Conservation (phyloP, 1,140 invertebrate species). For the Glomeris maerens region DNA sequence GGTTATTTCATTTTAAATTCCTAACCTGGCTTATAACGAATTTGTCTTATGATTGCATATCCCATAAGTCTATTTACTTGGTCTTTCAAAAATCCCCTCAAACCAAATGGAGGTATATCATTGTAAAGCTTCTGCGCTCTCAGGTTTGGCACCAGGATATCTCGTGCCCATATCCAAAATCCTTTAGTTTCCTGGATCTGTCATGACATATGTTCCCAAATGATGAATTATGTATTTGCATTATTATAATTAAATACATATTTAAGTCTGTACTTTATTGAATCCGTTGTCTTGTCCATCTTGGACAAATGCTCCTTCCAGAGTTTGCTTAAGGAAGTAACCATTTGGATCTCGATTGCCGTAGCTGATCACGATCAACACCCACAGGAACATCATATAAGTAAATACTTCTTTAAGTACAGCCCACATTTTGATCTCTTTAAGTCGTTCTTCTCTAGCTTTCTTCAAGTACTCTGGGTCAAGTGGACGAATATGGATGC, state of each 20-base stretch:
- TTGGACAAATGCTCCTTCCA: slow-evolving; percentile 31
- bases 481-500: no score
- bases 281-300: not conserved
- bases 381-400: slow-evolving; percentile 36
- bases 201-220: no score
- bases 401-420: slow-evolving; percentile 34
- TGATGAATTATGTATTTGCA: no score
- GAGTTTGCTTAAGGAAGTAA: slow-evolving; percentile 30
- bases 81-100: slow-evolving; percentile 39
- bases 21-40: slow-evolving; percentile 25
- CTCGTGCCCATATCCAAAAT: slow-evolving; percentile 34
- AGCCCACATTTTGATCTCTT: slow-evolving; percentile 34
- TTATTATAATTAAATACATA: no score
- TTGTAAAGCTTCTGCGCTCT: slow-evolving; percentile 38
- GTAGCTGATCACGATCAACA: slow-evolving; percentile 36
- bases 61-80: slow-evolving; percentile 39
- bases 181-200: no score
- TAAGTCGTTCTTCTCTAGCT: slow-evolving; percentile 29
- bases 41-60: slow-evolving; percentile 38
- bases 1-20: no score
- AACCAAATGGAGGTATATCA: slow-evolving; percentile 32
- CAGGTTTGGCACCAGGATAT: slow-evolving; percentile 32
- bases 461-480: slow-evolving; percentile 27
- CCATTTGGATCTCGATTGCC: slow-evolving; percentile 30
- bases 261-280: not conserved